Conservation (phyloP, 1,140 invertebrate species). For the Drosophila pseudoananassae region DNA sequence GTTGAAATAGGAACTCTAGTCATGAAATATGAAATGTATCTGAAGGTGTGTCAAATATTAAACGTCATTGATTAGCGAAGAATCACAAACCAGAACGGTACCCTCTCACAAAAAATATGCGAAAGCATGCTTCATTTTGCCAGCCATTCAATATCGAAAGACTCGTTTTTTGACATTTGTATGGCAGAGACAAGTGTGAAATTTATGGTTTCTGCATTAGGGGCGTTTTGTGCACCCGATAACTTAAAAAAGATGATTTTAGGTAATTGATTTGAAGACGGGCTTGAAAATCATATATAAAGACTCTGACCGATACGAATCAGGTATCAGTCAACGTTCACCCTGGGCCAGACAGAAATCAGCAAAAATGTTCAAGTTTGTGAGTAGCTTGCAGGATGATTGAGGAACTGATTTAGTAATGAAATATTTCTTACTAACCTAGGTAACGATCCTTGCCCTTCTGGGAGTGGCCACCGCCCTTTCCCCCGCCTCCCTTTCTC, state of each 20-base stretch:
- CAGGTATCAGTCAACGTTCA: slow-evolving; percentile 65
- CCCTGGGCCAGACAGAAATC: slow-evolving; percentile 44
- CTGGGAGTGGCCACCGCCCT: slow-evolving; percentile 60
- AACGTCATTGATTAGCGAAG: slow-evolving; percentile 13
- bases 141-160: slow-evolving; percentile 1
- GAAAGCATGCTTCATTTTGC: slow-evolving; percentile 33
- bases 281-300: slow-evolving; percentile 52
- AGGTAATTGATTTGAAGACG: slow-evolving; percentile 11
- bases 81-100: slow-evolving; percentile 18
- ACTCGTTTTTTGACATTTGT: slow-evolving; percentile 49
- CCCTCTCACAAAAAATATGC: not conserved
- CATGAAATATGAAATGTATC: not conserved
- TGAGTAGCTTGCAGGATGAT: slow-evolving; percentile 36
- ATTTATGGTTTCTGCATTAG: slow-evolving; percentile 43
- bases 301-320: slow-evolving; percentile 4
- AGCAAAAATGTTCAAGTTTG: slow-evolving; percentile 73
- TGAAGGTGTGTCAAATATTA: not conserved
- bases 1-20: no score
- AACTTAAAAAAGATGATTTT: slow-evolving; percentile 6
- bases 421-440: not conserved
- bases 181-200: slow-evolving; percentile 19
- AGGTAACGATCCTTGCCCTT: slow-evolving; percentile 67
- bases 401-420: not conserved
- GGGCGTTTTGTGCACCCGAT: slow-evolving; percentile 17
- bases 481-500: slow-evolving; percentile 16